A percentile compares a stretch with the other conserved stretches of the same genome.
Conservation (phyloP, 2,888 invertebrate species). For the Hydroisotoma schaefferi region DNA sequence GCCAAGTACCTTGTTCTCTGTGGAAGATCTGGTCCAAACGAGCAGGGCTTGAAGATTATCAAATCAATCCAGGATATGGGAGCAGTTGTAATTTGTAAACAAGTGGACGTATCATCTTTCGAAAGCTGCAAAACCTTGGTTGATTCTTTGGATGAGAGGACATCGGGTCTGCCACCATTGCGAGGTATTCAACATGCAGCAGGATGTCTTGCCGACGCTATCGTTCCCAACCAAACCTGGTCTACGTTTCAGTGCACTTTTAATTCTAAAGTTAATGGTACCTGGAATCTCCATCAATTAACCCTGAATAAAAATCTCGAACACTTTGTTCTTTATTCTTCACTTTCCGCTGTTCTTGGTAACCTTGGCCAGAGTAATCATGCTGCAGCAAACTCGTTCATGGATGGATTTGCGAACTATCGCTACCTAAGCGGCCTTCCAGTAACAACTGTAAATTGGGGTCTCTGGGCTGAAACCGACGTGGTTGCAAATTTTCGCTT, state of each 20-base stretch:
- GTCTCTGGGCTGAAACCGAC: slow-evolving; percentile 22
- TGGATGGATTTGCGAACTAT: slow-evolving; percentile 15
- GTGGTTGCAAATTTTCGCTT: slow-evolving; percentile 16
- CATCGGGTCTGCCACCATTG: slow-evolving; percentile 18
- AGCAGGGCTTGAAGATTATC: slow-evolving; percentile 24
- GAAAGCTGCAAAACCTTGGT: slow-evolving; percentile 24
- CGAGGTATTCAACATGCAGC: slow-evolving; percentile 33
- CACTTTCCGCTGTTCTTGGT: slow-evolving; percentile 5
- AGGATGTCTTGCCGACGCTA: slow-evolving; percentile 24
- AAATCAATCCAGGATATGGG: slow-evolving; percentile 22
- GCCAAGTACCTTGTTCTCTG: slow-evolving; percentile 32
- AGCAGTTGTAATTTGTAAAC: slow-evolving; percentile 18
- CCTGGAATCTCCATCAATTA: slow-evolving; percentile 19
- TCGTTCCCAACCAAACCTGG: slow-evolving; percentile 26
- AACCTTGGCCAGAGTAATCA: slow-evolving; percentile 18
- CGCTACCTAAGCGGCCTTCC: slow-evolving; percentile 11
- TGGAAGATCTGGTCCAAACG: slow-evolving; percentile 26
- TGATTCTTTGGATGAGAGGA: slow-evolving; percentile 14
- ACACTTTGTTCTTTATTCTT: slow-evolving; percentile 21
- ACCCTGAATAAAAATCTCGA: slow-evolving; percentile 1
- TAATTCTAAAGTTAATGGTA: slow-evolving; percentile 20
- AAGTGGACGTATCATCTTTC: slow-evolving; percentile 29
- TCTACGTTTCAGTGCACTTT: slow-evolving; percentile 25
- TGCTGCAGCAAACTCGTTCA: slow-evolving; percentile 13
- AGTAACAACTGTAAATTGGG: slow-evolving; percentile 20